Base-by-base conservation (phyloP, 2,113 vertebrate species). In the Oncorhynchus clarkii region DNA sequence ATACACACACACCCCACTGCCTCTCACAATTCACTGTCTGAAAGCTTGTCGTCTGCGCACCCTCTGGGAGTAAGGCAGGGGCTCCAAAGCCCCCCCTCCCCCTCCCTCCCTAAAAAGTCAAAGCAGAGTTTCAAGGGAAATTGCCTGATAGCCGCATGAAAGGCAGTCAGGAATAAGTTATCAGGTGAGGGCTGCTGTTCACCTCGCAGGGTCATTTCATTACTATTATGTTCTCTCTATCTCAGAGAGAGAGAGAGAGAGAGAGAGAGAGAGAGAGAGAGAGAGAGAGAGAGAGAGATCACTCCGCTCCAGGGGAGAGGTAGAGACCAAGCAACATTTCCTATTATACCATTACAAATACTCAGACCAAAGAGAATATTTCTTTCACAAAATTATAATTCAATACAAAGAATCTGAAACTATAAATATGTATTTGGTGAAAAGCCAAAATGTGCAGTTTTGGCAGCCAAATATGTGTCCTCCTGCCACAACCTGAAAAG, bases 101-200 rank as follows among this genome's bases (percentile, higher is more conserved):
- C 49, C 14, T 82, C 67, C 14, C 86, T 82, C 81, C 82, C 85
- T 82, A 87, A 90, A 91, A 93, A 93, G 92, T n/a, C 90, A 92
- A 94, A 92, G 89, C 89, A 24, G 87, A 88, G 89, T 91, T 90
- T 92, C 89, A 90, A 91, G 88, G 90, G 91, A 92, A 92, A 92
- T 90, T 92, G 90, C 92, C 91, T 93, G 92, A 94, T 92, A 93
- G 92, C 91, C 89, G 88, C 90, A 92, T 93, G 92, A 93, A 94
- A 93, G 91, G 79, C 84, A 92, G 91, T 93, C 91, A 92, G 88
- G 91, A 93, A 93, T 90, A 93, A 92, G 90, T 93, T 93, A 92
- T 90, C 89, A 92, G 90, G 90, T 90, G 84, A 92, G 90, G 90
- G 89, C 87, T 91, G 84, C 86, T 85, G 91, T 90, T 89, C 91